A percentile compares a stretch with the other conserved stretches of the same genome.
Conservation (phyloP, 2,113 vertebrate species). For the Phylloscopus trochilus region DNA sequence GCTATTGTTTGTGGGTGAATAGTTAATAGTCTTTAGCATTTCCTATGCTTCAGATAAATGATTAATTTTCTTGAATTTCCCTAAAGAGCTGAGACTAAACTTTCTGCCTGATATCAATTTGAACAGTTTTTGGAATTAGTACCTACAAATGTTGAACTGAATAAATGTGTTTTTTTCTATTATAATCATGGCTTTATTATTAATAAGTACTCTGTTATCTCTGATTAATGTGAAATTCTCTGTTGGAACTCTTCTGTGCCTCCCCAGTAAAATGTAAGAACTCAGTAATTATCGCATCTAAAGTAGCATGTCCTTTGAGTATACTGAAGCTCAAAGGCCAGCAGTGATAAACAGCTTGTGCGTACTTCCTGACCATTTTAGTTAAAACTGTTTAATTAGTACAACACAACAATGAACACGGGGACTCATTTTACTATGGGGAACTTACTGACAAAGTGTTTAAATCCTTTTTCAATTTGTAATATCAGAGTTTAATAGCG, state of each 20-base stretch:
- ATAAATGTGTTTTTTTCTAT: conserved; percentile 32
- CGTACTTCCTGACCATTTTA: conserved; percentile 53
- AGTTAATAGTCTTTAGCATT: conserved; percentile 17
- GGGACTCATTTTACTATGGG: conserved; percentile 65
- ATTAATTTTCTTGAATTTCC: conserved; percentile 44
- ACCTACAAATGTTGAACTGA: conserved; percentile 32
- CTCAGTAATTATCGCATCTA: conserved; percentile 63
- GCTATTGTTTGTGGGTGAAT: conserved; percentile 18
- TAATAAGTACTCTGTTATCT: conserved; percentile 59
- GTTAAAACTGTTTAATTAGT: conserved; percentile 70
- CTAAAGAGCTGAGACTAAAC: conserved; percentile 2
- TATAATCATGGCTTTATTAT: conserved; percentile 52
- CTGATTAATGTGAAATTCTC: conserved; percentile 63
- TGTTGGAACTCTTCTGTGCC: conserved; percentile 51
- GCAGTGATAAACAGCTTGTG: conserved; percentile 66
- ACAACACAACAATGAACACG: conserved; percentile 52
- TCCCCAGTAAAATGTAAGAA: conserved; percentile 57
- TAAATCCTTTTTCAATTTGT: conserved; percentile 54
- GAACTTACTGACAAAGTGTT: conserved; percentile 42
- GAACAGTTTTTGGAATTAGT: conserved; percentile 38
- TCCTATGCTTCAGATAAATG: conserved; percentile 29
- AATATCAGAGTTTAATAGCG: conserved; percentile 42
- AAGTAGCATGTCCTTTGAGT: conserved; percentile 50
- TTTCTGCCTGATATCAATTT: conserved; percentile 40
- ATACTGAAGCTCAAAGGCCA: conserved; percentile 56